These are phyloP conservation scores for Latrodectus hesperus DNA, from an alignment of 2,888 invertebrate genomes.

Conservation along the genomic window DNA sequence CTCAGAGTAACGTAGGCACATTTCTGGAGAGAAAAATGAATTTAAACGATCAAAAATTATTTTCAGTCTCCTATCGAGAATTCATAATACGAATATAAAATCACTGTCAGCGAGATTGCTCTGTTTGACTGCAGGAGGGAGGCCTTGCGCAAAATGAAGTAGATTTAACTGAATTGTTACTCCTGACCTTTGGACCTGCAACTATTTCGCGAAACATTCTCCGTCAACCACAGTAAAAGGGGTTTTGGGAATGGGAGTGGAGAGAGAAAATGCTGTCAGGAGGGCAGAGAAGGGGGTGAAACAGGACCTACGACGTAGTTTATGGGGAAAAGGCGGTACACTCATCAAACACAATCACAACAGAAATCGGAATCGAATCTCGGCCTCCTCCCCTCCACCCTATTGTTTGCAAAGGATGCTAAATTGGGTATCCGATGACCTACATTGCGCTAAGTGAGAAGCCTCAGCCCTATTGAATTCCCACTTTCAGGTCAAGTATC, in stretches of 20 bases:
- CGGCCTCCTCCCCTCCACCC: constrained; percentile 8
- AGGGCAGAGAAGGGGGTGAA: constrained; percentile 1
- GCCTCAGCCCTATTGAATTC: constrained; percentile 63
- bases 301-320: constrained; percentile 36
- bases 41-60: neutral
- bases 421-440: constrained; percentile 65
- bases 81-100: neutral
- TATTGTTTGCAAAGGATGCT: constrained; percentile 54
- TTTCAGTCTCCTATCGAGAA: neutral
- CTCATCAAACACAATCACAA: constrained; percentile 63
- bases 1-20: neutral
- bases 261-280: constrained; percentile 7
- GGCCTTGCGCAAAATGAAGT: neutral
- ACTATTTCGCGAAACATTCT: constrained; percentile 54
- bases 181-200: constrained; percentile 22
- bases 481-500: constrained; percentile 68
- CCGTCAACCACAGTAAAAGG: constrained; percentile 30
- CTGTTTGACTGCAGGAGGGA: neutral
- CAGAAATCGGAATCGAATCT: constrained; percentile 63
- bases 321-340: constrained; percentile 63
- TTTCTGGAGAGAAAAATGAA: neutral
- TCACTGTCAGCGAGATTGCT: neutral
- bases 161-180: constrained; percentile 10
- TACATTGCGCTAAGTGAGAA: constrained; percentile 63
- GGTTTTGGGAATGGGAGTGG: constrained; percentile 1